Evolutionary conservation across 2,888 invertebrate species (phyloP).

Genomic region (Gonocerus acuteangulatus): DNA sequence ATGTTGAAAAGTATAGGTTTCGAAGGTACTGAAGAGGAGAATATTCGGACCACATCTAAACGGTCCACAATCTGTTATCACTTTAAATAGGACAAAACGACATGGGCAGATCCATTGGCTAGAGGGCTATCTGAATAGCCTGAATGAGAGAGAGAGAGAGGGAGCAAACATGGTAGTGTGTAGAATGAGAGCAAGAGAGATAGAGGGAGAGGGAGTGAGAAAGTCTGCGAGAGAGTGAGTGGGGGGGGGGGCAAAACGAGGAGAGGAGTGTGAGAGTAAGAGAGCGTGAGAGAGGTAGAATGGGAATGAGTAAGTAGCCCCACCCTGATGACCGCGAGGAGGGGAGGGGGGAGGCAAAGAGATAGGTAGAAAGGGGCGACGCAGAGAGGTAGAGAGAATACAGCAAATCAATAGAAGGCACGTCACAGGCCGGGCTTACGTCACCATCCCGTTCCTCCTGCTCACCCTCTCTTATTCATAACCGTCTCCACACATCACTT

Average conservation of each 20-base stretch:
- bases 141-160: background rate
- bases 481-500: slow-evolving; percentile 23
- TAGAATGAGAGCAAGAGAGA: background rate
- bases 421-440: no score
- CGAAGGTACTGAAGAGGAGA: no score
- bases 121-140: no score
- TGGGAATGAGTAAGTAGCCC: slow-evolving; percentile 25
- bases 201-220: background rate
- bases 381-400: background rate
- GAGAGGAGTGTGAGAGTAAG: background rate
- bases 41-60: background rate
- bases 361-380: background rate
- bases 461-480: slow-evolving; percentile 13
- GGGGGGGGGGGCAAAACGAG: background rate
- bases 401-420: background rate
- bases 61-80: background rate
- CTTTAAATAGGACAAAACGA: no score
- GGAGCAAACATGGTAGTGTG: background rate
- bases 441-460: background rate
- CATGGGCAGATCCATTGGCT: no score
- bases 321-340: background rate
- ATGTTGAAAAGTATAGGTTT: no score
- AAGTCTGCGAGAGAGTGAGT: background rate
- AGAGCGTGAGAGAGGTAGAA: background rate
- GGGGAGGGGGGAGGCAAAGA: background rate